phyloP scores from a whole-genome alignment of 2,113 vertebrate genomes.

The Galeopterus variegatus region DNA sequence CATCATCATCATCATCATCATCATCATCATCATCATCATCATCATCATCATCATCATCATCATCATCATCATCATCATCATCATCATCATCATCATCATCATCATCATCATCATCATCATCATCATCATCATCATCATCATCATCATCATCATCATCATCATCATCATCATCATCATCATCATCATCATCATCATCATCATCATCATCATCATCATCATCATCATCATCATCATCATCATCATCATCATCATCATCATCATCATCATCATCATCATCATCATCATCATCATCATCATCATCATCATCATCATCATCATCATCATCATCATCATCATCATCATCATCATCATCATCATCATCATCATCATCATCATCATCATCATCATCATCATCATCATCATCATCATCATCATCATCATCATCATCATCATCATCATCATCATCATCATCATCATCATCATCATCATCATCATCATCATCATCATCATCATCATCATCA shows the following conservation, averaged over 20 bases:
- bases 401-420: accelerated
- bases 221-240: accelerated
- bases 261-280: accelerated
- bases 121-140: accelerated
- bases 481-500: accelerated
- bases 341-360: accelerated
- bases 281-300: accelerated
- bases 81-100: accelerated
- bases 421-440: accelerated
- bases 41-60: accelerated
- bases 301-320: accelerated
- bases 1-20: neutral
- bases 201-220: accelerated
- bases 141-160: accelerated
- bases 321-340: accelerated
- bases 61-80: accelerated
- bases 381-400: accelerated
- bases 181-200: accelerated
- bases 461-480: accelerated
- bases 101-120: accelerated
- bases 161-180: accelerated
- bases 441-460: neutral
- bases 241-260: accelerated
- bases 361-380: accelerated
- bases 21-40: neutral